Conservation (phyloP, 1,140 invertebrate genomes). For the Macrocentrus cingulum region DNA sequence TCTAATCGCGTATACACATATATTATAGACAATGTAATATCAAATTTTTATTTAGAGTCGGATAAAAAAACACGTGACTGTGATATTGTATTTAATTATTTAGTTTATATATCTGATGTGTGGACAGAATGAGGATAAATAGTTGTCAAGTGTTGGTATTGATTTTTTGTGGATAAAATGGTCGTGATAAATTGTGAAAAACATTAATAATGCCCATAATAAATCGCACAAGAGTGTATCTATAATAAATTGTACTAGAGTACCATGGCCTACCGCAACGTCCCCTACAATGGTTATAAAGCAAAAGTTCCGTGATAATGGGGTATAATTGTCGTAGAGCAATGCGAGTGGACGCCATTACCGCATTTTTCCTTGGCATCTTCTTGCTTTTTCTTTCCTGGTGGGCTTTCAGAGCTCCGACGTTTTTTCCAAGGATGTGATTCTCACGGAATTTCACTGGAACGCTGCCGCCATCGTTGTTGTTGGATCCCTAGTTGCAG, state of each 20-base stretch:
- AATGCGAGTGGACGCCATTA: constrained; percentile 58
- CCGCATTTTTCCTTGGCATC: constrained; percentile 56
- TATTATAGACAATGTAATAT: no score
- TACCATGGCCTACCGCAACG: constrained; percentile 54
- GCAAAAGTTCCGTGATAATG: constrained; percentile 40
- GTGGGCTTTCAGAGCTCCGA: constrained; percentile 16
- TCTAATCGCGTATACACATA: no score
- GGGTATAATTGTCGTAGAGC: constrained; percentile 58
- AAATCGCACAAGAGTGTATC: no score
- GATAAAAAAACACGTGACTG: no score
- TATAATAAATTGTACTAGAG: constrained; percentile 12
- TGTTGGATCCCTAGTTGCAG: constrained; percentile 16
- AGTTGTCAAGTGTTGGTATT: no score
- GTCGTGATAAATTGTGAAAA: no score
- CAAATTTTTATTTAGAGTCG: no score
- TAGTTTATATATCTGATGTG: no score
- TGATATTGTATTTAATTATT: no score
- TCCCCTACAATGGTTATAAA: background rate
- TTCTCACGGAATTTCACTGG: constrained; percentile 32
- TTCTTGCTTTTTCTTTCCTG: constrained; percentile 39
- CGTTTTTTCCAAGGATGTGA: constrained; percentile 3
- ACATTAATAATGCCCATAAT: no score
- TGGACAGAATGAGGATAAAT: no score
- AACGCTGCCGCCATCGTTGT: constrained; percentile 42
- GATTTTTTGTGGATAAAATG: no score